phyloP scores from a whole-genome alignment of 2,888 invertebrate species.

The Theretra japonica region DNA sequence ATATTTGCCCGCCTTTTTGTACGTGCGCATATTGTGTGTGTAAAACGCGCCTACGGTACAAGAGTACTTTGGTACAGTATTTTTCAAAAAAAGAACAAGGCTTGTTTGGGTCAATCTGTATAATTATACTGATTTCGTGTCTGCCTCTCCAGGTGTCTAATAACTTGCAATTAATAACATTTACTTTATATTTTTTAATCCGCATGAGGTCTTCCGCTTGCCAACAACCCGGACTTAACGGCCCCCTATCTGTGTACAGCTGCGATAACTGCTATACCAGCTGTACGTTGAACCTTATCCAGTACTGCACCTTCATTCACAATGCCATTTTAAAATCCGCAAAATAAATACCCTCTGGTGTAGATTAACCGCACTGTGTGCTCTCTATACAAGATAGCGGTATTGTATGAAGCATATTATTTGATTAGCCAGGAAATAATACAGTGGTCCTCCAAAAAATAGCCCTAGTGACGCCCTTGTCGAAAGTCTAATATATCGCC shows the following conservation, averaged over 20 bases:
- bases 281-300: conserved; percentile 1
- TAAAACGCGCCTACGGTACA: too few species aligned
- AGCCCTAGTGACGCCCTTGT: conserved; percentile 32
- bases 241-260: neutral
- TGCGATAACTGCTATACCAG: neutral
- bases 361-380: too few species aligned
- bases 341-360: neutral
- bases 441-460: neutral
- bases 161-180: too few species aligned
- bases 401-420: too few species aligned
- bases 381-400: too few species aligned
- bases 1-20: too few species aligned
- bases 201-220: neutral
- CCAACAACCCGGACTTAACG: neutral
- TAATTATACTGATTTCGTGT: too few species aligned
- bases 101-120: too few species aligned
- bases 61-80: too few species aligned
- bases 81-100: too few species aligned
- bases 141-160: too few species aligned
- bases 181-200: neutral
- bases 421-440: neutral
- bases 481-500: conserved; percentile 47
- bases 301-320: neutral
- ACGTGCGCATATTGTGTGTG: too few species aligned
- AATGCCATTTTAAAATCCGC: conserved; percentile 3